Evolutionary conservation across 2,888 invertebrate species (phyloP), one percentile per base, ranked within the genome.

Genomic region (Mesorhabditis spiculigera): DNA sequence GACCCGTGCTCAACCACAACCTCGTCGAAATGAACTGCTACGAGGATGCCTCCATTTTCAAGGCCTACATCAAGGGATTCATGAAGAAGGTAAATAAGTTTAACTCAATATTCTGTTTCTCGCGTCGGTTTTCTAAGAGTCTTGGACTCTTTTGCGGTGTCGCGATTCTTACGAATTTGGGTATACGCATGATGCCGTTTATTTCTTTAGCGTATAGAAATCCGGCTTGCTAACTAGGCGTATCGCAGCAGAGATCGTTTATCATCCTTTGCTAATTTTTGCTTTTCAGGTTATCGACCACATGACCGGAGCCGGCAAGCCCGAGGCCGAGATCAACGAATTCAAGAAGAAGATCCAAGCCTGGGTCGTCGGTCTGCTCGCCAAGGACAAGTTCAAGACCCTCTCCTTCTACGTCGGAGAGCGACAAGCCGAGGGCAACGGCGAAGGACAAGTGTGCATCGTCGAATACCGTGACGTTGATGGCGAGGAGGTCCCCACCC

Each of bases 11-110:
- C 73, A 95, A 95, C 88, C 94, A 95, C 88, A 91, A 81, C 45
- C 77, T 83, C 5, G 78, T 79, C 65, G 83, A 83, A 72, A 92
- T 92, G 71, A 93, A 85, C 68, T 87, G 86, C 74, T 83, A 86
- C 66, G 93, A 93, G 88, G 95, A 96, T 88, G 93, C 94, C 88
- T 91, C 92, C 42, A 85, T 84, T 61, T 96, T 92, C 88, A 94
- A 94, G 77, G 88, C 90, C 78, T 95, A 95, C 88, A 91, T 95
- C 81, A 96, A 95, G 89, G 93, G 93, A 86, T 95, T 94, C 89
- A 94, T 95, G 93, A 95, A 95, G 89, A 93, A 93, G 92, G 92
- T 50, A 13, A n/a, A n/a, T 50, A 13, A 50, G 10, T 50, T 50
- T 50, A 1, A n/a, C n/a, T 50, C 3, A 50, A 1, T 1, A 1